These are phyloP conservation scores for Horisme vitalbata DNA, from an alignment of 2,888 invertebrate species.

Conservation along the genomic window DNA sequence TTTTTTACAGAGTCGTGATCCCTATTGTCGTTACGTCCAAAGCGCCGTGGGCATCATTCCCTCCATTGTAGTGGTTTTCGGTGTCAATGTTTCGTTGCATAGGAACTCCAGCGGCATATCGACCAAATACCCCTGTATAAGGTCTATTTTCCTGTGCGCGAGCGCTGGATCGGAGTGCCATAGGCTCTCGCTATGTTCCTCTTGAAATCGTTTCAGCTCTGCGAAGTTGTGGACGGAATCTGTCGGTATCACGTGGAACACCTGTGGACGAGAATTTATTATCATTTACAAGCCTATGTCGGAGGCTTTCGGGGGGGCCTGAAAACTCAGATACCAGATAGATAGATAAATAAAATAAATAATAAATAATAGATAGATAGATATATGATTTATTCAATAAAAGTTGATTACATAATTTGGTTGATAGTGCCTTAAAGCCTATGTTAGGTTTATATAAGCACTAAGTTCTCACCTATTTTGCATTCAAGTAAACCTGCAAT, in stretches of 20 bases:
- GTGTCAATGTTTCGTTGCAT: slow-evolving; percentile 92
- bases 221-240: slow-evolving; percentile 90
- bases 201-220: slow-evolving; percentile 89
- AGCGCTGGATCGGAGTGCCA: slow-evolving; percentile 87
- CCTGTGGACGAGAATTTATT: slow-evolving; percentile 67
- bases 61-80: slow-evolving; percentile 92
- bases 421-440: too few relatives aligned
- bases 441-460: too few relatives aligned
- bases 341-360: background rate
- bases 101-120: slow-evolving; percentile 95
- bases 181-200: slow-evolving; percentile 84
- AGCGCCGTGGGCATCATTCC: slow-evolving; percentile 95
- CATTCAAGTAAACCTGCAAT: too few relatives aligned
- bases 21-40: slow-evolving; percentile 85
- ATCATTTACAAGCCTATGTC: too few relatives aligned
- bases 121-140: slow-evolving; percentile 93
- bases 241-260: slow-evolving; percentile 95
- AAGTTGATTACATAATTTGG: too few relatives aligned
- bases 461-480: too few relatives aligned
- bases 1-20: background rate
- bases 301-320: too few relatives aligned
- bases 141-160: slow-evolving; percentile 88
- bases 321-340: too few relatives aligned
- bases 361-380: too few relatives aligned
- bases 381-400: too few relatives aligned